phyloP scores from a whole-genome alignment of 1,140 invertebrate genomes.

The Rhyacophila brunnea region DNA sequence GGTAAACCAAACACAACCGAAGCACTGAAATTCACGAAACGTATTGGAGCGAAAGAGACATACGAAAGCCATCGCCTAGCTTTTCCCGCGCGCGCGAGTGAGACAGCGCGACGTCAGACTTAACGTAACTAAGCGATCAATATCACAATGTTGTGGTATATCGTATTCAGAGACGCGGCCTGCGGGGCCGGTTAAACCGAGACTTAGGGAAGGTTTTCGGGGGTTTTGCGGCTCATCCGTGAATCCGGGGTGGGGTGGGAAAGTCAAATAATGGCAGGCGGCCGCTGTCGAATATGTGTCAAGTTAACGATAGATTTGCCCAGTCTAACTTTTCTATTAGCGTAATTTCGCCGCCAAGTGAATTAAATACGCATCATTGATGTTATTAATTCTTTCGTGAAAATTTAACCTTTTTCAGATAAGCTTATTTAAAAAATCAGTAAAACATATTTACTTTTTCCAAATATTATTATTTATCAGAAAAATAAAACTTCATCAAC shows the following conservation, averaged over 20 bases:
- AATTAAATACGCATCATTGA: too few relatives aligned
- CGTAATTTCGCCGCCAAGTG: too few relatives aligned
- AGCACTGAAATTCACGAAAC: too few relatives aligned
- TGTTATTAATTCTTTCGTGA: too few relatives aligned
- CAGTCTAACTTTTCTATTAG: too few relatives aligned
- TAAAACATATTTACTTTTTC: too few relatives aligned
- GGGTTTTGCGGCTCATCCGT: constrained; percentile 1
- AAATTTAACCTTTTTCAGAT: too few relatives aligned
- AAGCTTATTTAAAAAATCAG: too few relatives aligned
- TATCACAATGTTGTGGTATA: constrained; percentile 25
- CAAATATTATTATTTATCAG: too few relatives aligned
- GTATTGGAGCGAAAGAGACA: too few relatives aligned
- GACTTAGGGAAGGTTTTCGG: background rate
- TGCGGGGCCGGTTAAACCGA: constrained; percentile 2
- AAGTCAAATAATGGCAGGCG: constrained; percentile 16
- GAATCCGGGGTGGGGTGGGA: background rate
- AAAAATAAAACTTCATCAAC: too few relatives aligned
- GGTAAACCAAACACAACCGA: background rate
- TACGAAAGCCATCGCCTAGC: too few relatives aligned
- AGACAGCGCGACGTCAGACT: constrained; percentile 13
- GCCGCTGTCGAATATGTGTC: constrained; percentile 19
- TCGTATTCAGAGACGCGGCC: constrained; percentile 19
- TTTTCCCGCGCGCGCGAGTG: background rate
- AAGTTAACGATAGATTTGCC: background rate
- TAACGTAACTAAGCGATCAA: constrained; percentile 23